These are phyloP conservation scores for Andrena haemorrhoa DNA, from an alignment of 2,888 invertebrate species.

Conservation along the genomic window DNA sequence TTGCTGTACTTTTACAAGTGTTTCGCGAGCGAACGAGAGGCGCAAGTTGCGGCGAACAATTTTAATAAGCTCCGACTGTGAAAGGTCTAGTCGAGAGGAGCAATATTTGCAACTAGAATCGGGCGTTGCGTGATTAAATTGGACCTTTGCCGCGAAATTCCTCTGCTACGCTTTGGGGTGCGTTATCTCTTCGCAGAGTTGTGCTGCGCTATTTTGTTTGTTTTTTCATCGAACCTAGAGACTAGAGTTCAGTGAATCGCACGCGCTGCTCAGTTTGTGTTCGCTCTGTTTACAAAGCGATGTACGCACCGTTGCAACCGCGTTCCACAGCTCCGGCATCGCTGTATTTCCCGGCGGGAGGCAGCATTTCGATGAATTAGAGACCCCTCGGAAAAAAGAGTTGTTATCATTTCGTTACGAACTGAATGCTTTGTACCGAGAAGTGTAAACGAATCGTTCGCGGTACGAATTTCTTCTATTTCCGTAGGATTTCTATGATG, in stretches of 20 bases:
- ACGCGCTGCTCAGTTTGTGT: not conserved
- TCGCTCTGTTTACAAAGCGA: not conserved
- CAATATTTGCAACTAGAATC: slow-evolving; percentile 20
- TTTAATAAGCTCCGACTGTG: slow-evolving; percentile 11
- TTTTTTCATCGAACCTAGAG: not conserved
- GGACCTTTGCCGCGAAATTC: not conserved
- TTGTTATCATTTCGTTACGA: not conserved
- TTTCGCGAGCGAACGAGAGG: not conserved
- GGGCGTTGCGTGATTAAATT: slow-evolving; percentile 18
- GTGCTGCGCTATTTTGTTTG: no score
- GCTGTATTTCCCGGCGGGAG: not conserved
- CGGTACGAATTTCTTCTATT: no score
- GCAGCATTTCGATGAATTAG: not conserved
- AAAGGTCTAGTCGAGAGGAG: not conserved
- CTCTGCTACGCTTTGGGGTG: not conserved
- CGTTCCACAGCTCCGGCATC: not conserved
- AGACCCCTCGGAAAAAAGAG: not conserved
- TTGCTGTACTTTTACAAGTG: not conserved
- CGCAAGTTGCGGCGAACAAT: not conserved
- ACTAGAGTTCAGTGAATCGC: not conserved
- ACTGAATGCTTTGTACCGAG: not conserved
- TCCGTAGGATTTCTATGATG: no score
- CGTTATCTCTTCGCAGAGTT: slow-evolving; percentile 6
- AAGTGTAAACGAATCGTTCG: not conserved
- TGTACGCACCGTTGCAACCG: not conserved